Evolutionary conservation across 37 sponge, comb jelly and placozoan genomes (phyloP).

Genomic region (Lycopodina hypogea): DNA sequence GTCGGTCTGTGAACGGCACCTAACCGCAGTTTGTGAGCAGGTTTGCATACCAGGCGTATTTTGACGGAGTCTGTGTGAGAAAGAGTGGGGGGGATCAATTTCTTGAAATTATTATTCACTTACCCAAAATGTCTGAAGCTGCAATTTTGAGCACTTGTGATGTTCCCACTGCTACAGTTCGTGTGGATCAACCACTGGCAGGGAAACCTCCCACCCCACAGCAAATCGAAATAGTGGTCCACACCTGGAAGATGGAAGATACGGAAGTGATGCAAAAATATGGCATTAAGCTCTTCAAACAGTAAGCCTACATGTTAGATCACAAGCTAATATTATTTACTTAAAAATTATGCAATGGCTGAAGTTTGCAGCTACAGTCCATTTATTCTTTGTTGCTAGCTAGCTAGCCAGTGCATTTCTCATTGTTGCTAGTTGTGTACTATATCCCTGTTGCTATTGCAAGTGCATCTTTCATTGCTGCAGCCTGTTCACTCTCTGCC

Average conservation of each 20-base stretch:
- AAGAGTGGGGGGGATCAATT: too few species aligned
- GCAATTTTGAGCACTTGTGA: constrained; percentile 22
- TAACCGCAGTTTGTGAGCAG: too few species aligned
- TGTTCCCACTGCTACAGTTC: neutral
- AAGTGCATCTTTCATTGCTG: neutral
- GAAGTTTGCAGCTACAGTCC: too few species aligned
- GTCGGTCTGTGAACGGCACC: too few species aligned
- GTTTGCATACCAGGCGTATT: too few species aligned
- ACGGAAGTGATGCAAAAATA: constrained; percentile 12
- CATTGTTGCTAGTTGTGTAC: too few species aligned
- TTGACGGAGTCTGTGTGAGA: too few species aligned
- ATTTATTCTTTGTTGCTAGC: neutral
- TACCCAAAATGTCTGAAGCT: neutral
- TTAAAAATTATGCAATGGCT: too few species aligned
- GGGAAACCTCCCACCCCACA: neutral
- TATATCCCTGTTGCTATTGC: too few species aligned
- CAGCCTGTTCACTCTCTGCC: constrained; percentile 56
- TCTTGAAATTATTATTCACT: too few species aligned
- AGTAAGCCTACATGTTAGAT: constrained; percentile 7
- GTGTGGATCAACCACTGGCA: constrained; percentile 14
- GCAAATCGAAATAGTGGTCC: constrained; percentile 28
- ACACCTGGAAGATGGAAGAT: constrained; percentile 38
- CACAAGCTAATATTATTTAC: too few species aligned
- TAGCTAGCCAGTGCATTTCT: neutral
- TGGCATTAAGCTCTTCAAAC: constrained; percentile 37